Evolutionary conservation across 1,140 invertebrate genomes (phyloP).

Genomic region (Drosophila sucinea): DNA sequence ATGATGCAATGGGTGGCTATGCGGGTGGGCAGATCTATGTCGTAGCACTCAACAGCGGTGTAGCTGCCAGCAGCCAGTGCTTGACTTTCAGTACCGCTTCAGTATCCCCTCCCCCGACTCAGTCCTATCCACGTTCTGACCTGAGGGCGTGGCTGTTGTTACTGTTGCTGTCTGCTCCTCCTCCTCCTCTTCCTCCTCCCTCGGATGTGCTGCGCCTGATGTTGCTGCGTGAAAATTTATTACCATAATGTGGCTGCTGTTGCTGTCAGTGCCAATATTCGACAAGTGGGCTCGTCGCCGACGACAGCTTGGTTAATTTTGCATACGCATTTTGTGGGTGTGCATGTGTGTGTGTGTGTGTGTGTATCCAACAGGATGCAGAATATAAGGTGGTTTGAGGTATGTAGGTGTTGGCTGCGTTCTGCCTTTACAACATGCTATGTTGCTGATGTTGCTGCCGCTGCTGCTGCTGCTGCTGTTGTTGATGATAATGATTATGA

Average conservation of each 20-base stretch:
- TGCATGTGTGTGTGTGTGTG: conserved; percentile 7
- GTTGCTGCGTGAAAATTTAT: conserved; percentile 39
- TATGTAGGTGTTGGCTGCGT: background rate
- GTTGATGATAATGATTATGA: conserved; percentile 35
- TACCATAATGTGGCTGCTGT: conserved; percentile 38
- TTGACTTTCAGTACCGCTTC: conserved; percentile 9
- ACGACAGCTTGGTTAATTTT: conserved; percentile 32
- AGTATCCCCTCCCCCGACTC: background rate
- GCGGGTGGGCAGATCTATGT: conserved; percentile 14
- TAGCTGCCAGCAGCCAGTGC: conserved; percentile 22
- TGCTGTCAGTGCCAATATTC: conserved; percentile 41
- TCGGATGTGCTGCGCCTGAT: conserved; percentile 23
- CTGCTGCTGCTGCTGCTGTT: conserved; percentile 18
- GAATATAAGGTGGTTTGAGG: background rate
- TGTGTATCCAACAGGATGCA: background rate
- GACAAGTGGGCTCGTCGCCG: conserved; percentile 34
- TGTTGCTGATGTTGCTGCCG: conserved; percentile 4
- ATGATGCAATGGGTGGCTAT: no score
- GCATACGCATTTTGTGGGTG: conserved; percentile 21
- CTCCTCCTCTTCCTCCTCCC: conserved; percentile 11
- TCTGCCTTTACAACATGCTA: conserved; percentile 10
- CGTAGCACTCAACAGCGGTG: conserved; percentile 12
- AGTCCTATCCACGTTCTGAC: background rate
- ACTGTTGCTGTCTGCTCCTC: conserved; percentile 13
- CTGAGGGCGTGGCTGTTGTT: conserved; percentile 12